Base-by-base conservation (phyloP, 2,797 vertebrate species). In the Cichlasoma orientale region DNA sequence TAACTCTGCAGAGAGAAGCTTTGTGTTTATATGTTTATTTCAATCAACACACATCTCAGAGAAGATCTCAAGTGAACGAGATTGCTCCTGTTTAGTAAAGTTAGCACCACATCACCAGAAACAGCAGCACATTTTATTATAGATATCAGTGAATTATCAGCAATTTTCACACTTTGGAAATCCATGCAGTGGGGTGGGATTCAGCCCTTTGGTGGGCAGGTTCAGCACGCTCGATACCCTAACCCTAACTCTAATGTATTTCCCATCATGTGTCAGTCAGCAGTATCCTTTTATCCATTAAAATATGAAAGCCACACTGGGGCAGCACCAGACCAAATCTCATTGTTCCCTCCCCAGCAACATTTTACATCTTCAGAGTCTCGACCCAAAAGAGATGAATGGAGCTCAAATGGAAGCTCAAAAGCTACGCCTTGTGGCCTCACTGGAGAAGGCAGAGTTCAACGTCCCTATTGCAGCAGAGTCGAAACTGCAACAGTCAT, bases 11-110 rank as follows among this genome's bases (percentile, higher is more conserved):
- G 14, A 58, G 33, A 53, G 25, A 21, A 33, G 4, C 5, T 0
- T 1, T 23, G 50, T 13, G 25, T 0, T 36, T 9, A 18, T 1
- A 16, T 13, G 7, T 7, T 56, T 27, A 27, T 56, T 7, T 27
- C 25, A 7, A 14, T 13, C 55, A 56, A 7, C 12, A 25, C 23
- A 25, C 54, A 38, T 38, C 38, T 41, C 58, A 44, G 25, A 63
- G 36, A 0, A 63, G 0, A 41, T 38, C 38, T 41, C 38, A 31
- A 31, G 7, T 7, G n/a, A n/a, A n/a, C n/a, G n/a, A n/a, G n/a
- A n/a, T 50, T 3, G 7, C 16, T 50, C 14, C 4, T 16, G 41
- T 14, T 3, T 44, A 44, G 13, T 44, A 44, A 44, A 16, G 41
- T 14, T 16, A 14, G 41, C 13, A 44, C 16, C 41, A 44, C 47